Evolutionary conservation across 2,888 invertebrate genomes (phyloP).

Genomic region (Punctoribates punctum): DNA sequence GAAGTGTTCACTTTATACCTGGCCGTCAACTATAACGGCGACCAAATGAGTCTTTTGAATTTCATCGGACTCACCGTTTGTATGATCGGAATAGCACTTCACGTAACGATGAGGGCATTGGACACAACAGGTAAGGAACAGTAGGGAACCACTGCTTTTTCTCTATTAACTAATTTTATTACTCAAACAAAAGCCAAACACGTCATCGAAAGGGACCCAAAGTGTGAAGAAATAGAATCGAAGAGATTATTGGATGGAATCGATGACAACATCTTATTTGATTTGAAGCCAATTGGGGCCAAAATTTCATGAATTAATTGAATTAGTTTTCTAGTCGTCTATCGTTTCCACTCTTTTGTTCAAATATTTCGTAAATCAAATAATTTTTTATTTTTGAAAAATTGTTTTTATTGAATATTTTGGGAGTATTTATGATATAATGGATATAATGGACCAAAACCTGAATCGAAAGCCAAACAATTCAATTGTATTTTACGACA

Average conservation of each 20-base stretch:
- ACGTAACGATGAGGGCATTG: conserved; percentile 62
- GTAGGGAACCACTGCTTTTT: not conserved
- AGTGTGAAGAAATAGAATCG: conserved; percentile 32
- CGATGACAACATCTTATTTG: conserved; percentile 27
- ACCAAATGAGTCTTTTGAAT: conserved; percentile 76
- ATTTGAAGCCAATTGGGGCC: conserved; percentile 30
- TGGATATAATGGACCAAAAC: not conserved
- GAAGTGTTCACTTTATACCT: conserved; percentile 86
- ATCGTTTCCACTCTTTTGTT: not conserved
- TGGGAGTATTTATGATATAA: not conserved
- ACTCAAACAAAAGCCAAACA: conserved; percentile 22
- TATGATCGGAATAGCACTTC: conserved; percentile 77
- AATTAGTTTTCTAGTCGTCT: conserved; percentile 9
- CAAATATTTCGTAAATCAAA: not conserved
- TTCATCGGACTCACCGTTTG: conserved; percentile 79
- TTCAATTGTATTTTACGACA: not conserved
- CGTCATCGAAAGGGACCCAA: not conserved
- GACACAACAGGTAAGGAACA: conserved; percentile 46
- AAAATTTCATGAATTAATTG: conserved; percentile 12
- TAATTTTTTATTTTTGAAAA: not conserved
- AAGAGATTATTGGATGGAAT: conserved; percentile 33
- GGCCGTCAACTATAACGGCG: conserved; percentile 81
- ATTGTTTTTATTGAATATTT: conserved; percentile 1
- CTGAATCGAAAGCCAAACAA: not conserved
- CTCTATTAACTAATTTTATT: not conserved